A percentile compares a stretch with the other conserved stretches of the same genome.
Conservation (phyloP, 2,797 vertebrate species). For the Anabacerthia variegaticeps region DNA sequence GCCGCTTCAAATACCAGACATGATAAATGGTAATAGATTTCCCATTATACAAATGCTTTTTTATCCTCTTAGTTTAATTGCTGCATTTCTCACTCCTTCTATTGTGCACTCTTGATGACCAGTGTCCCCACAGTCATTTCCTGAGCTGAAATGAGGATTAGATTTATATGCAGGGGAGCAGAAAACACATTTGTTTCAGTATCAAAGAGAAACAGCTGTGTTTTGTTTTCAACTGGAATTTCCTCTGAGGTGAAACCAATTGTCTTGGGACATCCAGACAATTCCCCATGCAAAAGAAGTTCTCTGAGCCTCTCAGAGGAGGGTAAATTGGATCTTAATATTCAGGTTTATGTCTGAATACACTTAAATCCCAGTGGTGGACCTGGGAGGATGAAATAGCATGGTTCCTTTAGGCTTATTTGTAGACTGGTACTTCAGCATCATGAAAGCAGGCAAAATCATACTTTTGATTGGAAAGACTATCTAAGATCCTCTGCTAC, state of each 20-base stretch:
- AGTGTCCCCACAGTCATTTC: constrained; percentile 30
- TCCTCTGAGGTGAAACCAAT: background rate
- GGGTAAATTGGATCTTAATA: background rate
- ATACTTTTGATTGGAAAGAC: background rate
- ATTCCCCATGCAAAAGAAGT: background rate
- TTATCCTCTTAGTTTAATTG: constrained; percentile 61
- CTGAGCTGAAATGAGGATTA: constrained; percentile 32
- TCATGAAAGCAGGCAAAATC: background rate
- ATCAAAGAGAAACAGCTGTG: constrained; percentile 8
- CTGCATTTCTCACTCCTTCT: constrained; percentile 23
- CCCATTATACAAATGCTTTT: constrained; percentile 39
- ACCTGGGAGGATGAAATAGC: background rate
- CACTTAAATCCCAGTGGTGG: background rate
- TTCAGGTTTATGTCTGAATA: background rate
- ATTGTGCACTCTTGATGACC: constrained; percentile 32
- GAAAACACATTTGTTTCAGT: background rate
- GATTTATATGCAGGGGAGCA: background rate
- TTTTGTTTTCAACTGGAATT: background rate
- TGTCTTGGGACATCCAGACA: background rate
- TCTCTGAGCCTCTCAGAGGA: background rate
- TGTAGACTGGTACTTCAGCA: background rate
- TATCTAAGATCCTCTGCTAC: background rate
- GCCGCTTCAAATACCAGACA: constrained; percentile 2
- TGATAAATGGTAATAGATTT: constrained; percentile 64
- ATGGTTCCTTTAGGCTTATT: background rate